Evolutionary conservation across 2,888 invertebrate species (phyloP), one percentile per base, ranked within the genome.

Genomic region (Dasysyrphus albostriatus): DNA sequence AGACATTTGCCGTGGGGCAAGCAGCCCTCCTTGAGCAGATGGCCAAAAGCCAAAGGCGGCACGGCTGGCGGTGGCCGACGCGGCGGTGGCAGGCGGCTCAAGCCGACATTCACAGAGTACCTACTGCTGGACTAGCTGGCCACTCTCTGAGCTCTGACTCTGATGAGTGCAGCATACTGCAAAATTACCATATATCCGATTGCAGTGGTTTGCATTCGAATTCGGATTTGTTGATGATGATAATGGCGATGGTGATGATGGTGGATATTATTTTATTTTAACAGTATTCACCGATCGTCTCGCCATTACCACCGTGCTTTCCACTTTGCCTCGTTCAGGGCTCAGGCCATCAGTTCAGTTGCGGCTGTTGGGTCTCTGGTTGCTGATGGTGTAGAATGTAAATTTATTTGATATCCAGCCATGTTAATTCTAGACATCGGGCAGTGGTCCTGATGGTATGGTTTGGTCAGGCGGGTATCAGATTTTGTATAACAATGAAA

Each of bases 141-240:
- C 32, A 32, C 47, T 72, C 29, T 74, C 42, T n/a, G n/a, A n/a
- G n/a, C n/a, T n/a, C n/a, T n/a, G n/a, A n/a, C n/a, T n/a, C n/a
- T 56, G 80, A 75, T 44, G 83, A 80, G 83, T 80, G 80, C 70
- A 69, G 58, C 42, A 59, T 42, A 75, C 39, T 69, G 76, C 81
- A 54, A 81, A 81, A 85, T 85, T 77, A 74, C 56, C 80, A 85
- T 77, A 77, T 85, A 85, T 85, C 85, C 81, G 73, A 85, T 85
- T 81, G 76, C 85, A 85, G 76, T 69, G 76, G 85, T 81, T 84
- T 79, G 78, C 69, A 69, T 69, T 69, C 65, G 67, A 42, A 73
- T 77, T 69, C 61, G 77, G 32, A 85, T 77, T 77, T 77, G 81
- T 59, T 69, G 73, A 69, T 78, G 83, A 70, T 70, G 78, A 78